Evolutionary conservation across 2,888 invertebrate genomes (phyloP).

Genomic region (Pristionchus fissidentatus): DNA sequence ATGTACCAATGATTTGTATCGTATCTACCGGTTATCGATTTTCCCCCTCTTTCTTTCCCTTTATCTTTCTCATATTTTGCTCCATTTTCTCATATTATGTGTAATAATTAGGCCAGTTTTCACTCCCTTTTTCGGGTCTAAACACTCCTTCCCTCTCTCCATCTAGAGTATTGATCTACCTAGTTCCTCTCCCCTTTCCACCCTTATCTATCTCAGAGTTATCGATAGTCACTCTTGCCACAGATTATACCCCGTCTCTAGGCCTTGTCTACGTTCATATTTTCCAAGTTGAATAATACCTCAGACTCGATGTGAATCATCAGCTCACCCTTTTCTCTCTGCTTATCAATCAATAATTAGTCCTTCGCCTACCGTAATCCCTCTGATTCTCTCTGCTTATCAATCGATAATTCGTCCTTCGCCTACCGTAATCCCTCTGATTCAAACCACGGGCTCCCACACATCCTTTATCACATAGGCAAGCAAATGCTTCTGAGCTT

Average conservation of each 20-base stretch:
- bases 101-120: constrained; percentile 33
- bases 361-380: no score
- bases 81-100: constrained; percentile 42
- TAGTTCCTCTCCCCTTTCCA: constrained; percentile 28
- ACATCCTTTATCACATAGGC: constrained; percentile 42
- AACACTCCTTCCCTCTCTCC: constrained; percentile 5
- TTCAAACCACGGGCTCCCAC: constrained; percentile 16
- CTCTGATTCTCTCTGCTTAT: no score
- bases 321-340: constrained; percentile 22
- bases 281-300: constrained; percentile 5
- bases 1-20: constrained; percentile 43
- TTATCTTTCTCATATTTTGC: constrained; percentile 44
- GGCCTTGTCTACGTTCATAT: constrained; percentile 31
- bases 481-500: constrained; percentile 35
- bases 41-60: background rate
- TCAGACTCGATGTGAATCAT: constrained; percentile 7
- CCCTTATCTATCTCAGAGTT: constrained; percentile 29
- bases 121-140: constrained; percentile 34
- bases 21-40: constrained; percentile 21
- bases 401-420: background rate
- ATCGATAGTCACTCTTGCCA: constrained; percentile 11
- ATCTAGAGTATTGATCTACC: constrained; percentile 35
- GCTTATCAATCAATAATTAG: constrained; percentile 42
- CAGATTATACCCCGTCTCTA: background rate
- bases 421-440: constrained; percentile 19